phyloP scores from a whole-genome alignment of 2,888 invertebrate genomes.

The Tenthredo livida region DNA sequence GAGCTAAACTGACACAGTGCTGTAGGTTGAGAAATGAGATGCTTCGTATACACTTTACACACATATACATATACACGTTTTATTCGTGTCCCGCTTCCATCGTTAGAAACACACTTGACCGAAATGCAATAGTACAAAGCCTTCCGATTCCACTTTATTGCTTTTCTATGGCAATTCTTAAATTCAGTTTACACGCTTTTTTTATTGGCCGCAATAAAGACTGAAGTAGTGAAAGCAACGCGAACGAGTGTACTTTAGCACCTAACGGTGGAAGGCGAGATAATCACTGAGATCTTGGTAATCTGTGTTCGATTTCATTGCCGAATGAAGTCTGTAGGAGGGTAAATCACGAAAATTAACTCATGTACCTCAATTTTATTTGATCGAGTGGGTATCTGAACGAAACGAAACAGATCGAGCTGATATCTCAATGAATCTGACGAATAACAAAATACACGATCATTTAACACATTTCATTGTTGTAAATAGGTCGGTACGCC shows the following conservation, averaged over 20 bases:
- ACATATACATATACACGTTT: not conserved
- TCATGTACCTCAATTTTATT: not conserved
- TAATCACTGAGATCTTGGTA: not conserved
- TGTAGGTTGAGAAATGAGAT: constrained; percentile 39
- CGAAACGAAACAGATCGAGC: constrained; percentile 16
- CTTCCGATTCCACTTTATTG: constrained; percentile 34
- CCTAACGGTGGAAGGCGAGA: constrained; percentile 33
- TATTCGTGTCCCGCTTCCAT: constrained; percentile 18
- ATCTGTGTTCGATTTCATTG: not conserved
- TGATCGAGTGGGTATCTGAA: not conserved
- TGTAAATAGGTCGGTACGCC: constrained; percentile 74
- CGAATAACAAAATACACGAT: constrained; percentile 31
- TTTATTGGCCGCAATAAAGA: not conserved
- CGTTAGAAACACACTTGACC: constrained; percentile 4
- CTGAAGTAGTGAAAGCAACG: constrained; percentile 12
- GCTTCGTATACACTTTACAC: constrained; percentile 25
- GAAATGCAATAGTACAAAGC: constrained; percentile 20
- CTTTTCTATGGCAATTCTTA: constrained; percentile 1
- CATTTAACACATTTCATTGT: constrained; percentile 61
- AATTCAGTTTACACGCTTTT: not conserved
- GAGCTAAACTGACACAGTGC: constrained; percentile 47
- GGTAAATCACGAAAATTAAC: not conserved
- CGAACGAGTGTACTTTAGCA: constrained; percentile 20
- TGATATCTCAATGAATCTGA: constrained; percentile 14
- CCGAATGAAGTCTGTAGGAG: not conserved